Evolutionary conservation across 2,888 invertebrate genomes (phyloP).

Genomic region (Spatulosminthurus flaviceps): DNA sequence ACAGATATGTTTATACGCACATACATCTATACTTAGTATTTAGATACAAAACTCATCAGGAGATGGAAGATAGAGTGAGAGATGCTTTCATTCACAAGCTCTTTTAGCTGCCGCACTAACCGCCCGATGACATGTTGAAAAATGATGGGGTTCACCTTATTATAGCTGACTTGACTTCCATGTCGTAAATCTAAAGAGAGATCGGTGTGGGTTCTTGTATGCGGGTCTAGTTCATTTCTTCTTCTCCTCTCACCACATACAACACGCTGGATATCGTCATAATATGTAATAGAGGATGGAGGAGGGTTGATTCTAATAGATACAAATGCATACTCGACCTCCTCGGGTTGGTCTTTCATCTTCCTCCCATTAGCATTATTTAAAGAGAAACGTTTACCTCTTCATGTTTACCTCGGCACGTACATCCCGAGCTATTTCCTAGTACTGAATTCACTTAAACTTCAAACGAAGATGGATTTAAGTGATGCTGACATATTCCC

Average conservation of each 20-base stretch:
- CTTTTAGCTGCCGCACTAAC: slow-evolving; percentile 22
- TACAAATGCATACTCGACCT: slow-evolving; percentile 9
- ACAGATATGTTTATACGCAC: no score
- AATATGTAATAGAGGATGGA: not conserved
- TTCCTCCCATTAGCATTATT: slow-evolving; percentile 42
- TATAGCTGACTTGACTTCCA: slow-evolving; percentile 41
- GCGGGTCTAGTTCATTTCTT: not conserved
- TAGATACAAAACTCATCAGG: not conserved
- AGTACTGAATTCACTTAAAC: slow-evolving; percentile 16
- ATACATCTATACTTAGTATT: no score
- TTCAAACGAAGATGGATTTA: slow-evolving; percentile 40
- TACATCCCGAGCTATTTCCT: not conserved
- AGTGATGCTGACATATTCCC: slow-evolving; percentile 25
- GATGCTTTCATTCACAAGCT: slow-evolving; percentile 5
- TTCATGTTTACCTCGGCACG: slow-evolving; percentile 32
- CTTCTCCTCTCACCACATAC: slow-evolving; percentile 21
- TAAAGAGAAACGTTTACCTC: slow-evolving; percentile 41
- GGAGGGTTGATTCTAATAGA: not conserved
- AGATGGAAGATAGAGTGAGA: not conserved
- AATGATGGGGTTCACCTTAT: slow-evolving; percentile 43
- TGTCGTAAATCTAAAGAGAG: slow-evolving; percentile 33
- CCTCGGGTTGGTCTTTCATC: slow-evolving; percentile 31
- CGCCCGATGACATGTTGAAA: slow-evolving; percentile 39
- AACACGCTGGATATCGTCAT: not conserved
- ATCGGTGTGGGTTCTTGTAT: not conserved